Base-by-base conservation (phyloP, 2,797 vertebrate species). In the Macroramphosus scolopax region DNA sequence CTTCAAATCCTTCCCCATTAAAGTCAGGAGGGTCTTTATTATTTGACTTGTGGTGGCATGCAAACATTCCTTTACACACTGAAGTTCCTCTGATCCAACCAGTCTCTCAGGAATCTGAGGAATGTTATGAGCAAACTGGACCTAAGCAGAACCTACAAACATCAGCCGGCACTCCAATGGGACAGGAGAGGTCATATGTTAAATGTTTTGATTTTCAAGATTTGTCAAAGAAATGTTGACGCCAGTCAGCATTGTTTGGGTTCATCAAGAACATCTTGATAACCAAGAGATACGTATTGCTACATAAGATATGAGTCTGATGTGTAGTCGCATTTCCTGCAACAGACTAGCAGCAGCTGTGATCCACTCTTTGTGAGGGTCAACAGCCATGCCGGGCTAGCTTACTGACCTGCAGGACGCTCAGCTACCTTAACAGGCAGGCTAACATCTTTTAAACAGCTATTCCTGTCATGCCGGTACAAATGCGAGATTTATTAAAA, bases 31-130 rank as follows among this genome's bases (percentile, higher is more conserved):
- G 34, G 15, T 57, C 24, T 33, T 17, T 12, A 15, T 17, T 50
- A 36, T 34, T 29, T 40, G 59, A 62, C 67, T 44, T 66, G 66
- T 33, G 30, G 37, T 28, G 10, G 20, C 77, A 63, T 1, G 48
- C 48, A 64, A 34, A 63, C 70, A 65, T 61, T 73, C 52, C 48
- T 71, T 26, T 32, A 60, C 31, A 17, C 54, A 40, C 4, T 47
- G 14, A 57, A 63, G 54, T 73, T 32, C 43, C 45, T 58, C 37
- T 51, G 58, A 77, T 71, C 28, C 31, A 64, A 59, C 80, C 68
- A 50, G 44, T 48, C 34, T 18, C 16, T 51, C 20, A 63, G 65
- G 70, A 68, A 79, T 83, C 20, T 35, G 35, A 26, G 62, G 57
- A 78, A 85, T 77, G 76, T 57, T 42, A 41, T 9, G 16, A 35